Evolutionary conservation across 2,113 vertebrate species (phyloP).

Genomic region (Pholis gunnellus): DNA sequence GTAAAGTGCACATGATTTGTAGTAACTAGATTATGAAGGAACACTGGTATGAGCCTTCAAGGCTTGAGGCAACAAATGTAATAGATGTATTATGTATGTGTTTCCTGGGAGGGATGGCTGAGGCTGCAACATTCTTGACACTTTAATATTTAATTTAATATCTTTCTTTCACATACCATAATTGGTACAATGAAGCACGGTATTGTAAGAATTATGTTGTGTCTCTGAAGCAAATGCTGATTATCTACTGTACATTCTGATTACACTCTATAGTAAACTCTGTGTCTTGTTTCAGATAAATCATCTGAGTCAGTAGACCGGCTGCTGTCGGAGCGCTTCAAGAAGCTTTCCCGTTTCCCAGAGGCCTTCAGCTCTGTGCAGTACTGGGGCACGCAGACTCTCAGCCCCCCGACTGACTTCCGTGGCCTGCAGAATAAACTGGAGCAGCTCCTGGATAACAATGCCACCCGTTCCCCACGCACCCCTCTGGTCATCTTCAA

Average conservation of each 20-base stretch:
- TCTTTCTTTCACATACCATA: not conserved
- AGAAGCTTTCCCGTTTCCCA: slow-evolving; percentile 92
- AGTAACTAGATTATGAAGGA: not conserved
- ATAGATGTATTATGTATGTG: not conserved
- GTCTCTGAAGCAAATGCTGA: not conserved
- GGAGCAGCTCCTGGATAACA: slow-evolving; percentile 93
- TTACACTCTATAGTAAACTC: not conserved
- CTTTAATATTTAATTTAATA: not conserved
- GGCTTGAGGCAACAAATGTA: not conserved
- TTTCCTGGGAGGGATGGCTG: not conserved
- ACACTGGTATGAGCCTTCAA: not conserved
- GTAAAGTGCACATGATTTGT: not conserved
- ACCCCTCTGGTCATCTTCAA: slow-evolving; percentile 94
- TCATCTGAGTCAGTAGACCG: slow-evolving; percentile 91
- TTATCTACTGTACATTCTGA: not conserved
- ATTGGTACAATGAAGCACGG: not conserved
- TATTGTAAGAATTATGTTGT: not conserved
- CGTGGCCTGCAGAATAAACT: slow-evolving; percentile 89
- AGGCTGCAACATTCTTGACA: not conserved
- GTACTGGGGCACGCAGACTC: slow-evolving; percentile 94
- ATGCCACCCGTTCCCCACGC: slow-evolving; percentile 92
- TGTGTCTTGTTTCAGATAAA: slow-evolving; percentile 82
- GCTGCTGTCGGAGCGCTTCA: slow-evolving; percentile 92
- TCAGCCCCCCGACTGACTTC: slow-evolving; percentile 93
- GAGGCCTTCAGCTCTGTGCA: slow-evolving; percentile 96